Evolutionary conservation across 1,140 invertebrate genomes (phyloP).

Genomic region (Ostrea edulis): DNA sequence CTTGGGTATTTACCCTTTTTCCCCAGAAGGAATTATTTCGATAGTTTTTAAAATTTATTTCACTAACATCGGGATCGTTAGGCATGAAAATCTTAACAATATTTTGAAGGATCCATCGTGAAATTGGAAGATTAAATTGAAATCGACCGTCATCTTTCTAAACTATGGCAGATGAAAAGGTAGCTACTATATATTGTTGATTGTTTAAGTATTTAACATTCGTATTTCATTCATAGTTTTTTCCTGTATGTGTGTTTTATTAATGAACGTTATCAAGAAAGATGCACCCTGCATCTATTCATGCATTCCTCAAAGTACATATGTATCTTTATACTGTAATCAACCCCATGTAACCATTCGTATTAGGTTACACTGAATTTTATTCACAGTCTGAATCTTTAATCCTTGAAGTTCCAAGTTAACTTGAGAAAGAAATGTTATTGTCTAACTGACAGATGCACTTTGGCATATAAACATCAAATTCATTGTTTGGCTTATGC

Average conservation of each 20-base stretch:
- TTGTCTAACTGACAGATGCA: neutral
- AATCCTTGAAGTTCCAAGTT: neutral
- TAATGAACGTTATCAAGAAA: no score
- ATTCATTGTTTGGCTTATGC: neutral
- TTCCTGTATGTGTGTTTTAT: neutral
- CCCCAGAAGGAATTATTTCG: no score
- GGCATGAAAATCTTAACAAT: neutral
- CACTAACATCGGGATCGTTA: neutral
- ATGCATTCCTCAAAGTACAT: no score
- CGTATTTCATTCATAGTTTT: neutral
- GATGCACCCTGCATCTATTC: no score
- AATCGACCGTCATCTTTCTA: slow-evolving; percentile 9
- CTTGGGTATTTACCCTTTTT: no score
- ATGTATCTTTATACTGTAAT: no score
- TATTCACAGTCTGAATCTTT: neutral
- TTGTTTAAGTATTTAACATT: neutral
- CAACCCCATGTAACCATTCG: no score
- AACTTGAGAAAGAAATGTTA: neutral
- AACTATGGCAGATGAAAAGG: slow-evolving; percentile 18
- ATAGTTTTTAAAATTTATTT: neutral
- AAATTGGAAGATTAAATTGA: neutral
- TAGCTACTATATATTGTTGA: neutral
- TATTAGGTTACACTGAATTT: neutral
- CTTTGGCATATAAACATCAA: neutral
- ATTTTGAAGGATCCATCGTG: neutral